Base-by-base conservation (phyloP, 2,797 vertebrate genomes). In the Podarcis lilfordi region DNA sequence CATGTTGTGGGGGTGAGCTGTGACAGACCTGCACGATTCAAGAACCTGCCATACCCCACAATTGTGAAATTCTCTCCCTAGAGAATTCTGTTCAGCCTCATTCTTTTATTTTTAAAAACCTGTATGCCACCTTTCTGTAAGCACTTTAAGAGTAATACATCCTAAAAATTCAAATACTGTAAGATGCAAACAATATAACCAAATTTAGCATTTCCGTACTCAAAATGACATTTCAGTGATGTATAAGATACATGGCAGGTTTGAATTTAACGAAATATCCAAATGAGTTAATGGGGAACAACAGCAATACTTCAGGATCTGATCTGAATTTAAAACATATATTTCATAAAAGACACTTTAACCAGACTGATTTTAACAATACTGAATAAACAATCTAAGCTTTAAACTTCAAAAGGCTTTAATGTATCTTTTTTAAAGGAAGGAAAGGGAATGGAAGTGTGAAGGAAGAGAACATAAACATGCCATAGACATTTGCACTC, bases 351-450 rank as follows among this genome's bases (percentile, higher is more conserved):
- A 21, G 5, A 84, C 4, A 17, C 77, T 94, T 84, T 84, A 90
- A 89, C 40, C n/a, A 87, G 81, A 81, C 19, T 72, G 66, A 59
- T 93, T 93, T 89, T 82, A 88, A 91, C 86, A 91, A 77, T 80
- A 85, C 1, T 82, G 88, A 92, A 91, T 92, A 95, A 95, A 93
- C 92, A 94, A 92, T 91, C 88, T 88, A 92, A 91, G 6, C 15
- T 55, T 79, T 82, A 93, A 93, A 89, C 19, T 0, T 84, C 87
- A 74, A 92, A 93, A 89, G 15, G 85, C 90, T 93, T 94, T 93
- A 91, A 92, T 86, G 87, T 90, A 91, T 81, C 89, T 85, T 92
- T 37, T 37, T 89, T 76, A 82, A 82, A 21, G 55, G 86, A 93
- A 91, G 83, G 91, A 89, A 92, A 91, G 19, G 50, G 37, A 2